Percentiles rank a stretch among this genome's conserved stretches.
Conservation (phyloP, 2,113 vertebrate species). For the Stigmatopora nigra region DNA sequence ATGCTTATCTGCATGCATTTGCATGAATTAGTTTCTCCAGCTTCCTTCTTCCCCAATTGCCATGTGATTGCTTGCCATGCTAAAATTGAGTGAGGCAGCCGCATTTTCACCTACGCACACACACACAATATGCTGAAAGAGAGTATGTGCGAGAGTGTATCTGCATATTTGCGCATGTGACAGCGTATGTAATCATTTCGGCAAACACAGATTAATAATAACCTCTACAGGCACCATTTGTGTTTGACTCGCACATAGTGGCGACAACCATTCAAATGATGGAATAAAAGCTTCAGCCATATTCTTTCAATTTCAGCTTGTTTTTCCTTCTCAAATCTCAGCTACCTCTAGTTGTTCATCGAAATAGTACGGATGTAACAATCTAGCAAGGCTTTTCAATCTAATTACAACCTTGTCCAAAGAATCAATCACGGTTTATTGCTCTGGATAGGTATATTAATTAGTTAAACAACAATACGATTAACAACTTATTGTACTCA, state of each 20-base stretch:
- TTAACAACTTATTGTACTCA: too few species aligned
- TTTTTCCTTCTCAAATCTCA: too few species aligned
- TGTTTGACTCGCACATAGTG: background rate
- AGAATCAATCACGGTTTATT: too few species aligned
- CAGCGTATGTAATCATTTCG: conserved; percentile 28
- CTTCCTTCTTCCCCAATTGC: conserved; percentile 42
- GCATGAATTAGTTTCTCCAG: conserved; percentile 70
- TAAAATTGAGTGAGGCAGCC: conserved; percentile 64
- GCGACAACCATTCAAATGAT: background rate
- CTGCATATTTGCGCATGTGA: conserved; percentile 5
- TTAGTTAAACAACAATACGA: too few species aligned
- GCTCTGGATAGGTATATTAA: too few species aligned
- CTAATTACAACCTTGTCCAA: too few species aligned
- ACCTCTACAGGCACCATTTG: background rate
- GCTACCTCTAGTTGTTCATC: background rate
- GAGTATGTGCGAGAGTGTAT: conserved; percentile 18
- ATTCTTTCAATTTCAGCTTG: too few species aligned
- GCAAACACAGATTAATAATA: conserved; percentile 15
- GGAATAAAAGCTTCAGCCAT: background rate
- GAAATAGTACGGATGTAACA: too few species aligned
- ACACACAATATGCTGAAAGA: conserved; percentile 18
- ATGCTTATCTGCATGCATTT: conserved; percentile 70
- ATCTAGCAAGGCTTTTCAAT: too few species aligned
- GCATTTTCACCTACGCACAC: conserved; percentile 51
- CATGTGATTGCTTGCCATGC: conserved; percentile 61